These are phyloP conservation scores for Tuta absoluta DNA, from an alignment of 2,888 invertebrate species.

Conservation along the genomic window DNA sequence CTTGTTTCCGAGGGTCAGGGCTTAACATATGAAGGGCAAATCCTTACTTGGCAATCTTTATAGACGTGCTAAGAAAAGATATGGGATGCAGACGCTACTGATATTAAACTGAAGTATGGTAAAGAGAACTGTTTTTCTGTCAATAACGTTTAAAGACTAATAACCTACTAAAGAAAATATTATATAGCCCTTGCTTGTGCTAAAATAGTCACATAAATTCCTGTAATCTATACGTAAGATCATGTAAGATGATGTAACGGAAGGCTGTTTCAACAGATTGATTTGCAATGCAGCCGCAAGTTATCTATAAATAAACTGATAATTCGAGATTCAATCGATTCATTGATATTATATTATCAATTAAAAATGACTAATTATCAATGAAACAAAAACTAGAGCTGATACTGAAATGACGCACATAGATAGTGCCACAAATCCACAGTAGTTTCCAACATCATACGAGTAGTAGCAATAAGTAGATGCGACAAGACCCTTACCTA, in stretches of 20 bases:
- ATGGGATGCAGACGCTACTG: background rate
- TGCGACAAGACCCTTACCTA: conserved; percentile 60
- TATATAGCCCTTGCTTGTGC: too few species aligned
- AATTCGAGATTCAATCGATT: background rate
- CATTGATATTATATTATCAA: background rate
- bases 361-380: too few species aligned
- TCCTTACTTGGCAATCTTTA: conserved; percentile 67
- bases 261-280: too few species aligned
- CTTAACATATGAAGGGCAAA: conserved; percentile 72
- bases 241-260: too few species aligned
- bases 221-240: too few species aligned
- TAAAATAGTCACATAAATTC: too few species aligned
- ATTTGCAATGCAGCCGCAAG: background rate
- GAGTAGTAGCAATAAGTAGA: conserved; percentile 66
- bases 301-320: too few species aligned
- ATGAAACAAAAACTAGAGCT: too few species aligned
- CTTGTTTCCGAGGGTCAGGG: conserved; percentile 69
- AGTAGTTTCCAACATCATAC: conserved; percentile 2
- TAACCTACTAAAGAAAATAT: background rate
- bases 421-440: background rate
- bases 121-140: background rate
- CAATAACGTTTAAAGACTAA: background rate
- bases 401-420: too few species aligned
- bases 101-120: background rate
- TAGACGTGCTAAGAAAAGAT: background rate